Evolutionary conservation across 2,113 vertebrate genomes (phyloP).

Genomic region (Aegotheles bennettii): DNA sequence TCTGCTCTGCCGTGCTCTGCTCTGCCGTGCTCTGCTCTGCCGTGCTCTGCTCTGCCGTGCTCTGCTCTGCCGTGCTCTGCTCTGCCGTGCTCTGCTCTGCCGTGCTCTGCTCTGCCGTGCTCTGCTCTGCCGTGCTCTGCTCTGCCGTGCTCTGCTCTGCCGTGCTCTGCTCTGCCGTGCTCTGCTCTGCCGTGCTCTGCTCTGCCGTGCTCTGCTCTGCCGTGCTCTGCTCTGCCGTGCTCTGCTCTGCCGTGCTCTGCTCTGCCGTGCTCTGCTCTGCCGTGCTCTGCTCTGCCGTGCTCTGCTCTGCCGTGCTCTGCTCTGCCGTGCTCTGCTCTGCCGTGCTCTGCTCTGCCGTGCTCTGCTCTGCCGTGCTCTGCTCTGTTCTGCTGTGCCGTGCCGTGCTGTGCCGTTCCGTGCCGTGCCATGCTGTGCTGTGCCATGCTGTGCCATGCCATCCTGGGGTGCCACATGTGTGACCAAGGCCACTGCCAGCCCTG

Average conservation of each 20-base stretch:
- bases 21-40: neutral
- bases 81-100: fast-evolving
- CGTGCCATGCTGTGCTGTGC: fast-evolving
- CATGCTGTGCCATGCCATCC: neutral
- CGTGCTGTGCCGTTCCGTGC: neutral
- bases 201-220: fast-evolving
- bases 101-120: too few relatives aligned
- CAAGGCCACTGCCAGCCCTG: neutral
- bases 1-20: neutral
- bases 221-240: neutral
- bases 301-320: neutral
- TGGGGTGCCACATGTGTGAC: neutral
- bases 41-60: neutral
- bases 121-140: fast-evolving
- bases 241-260: fast-evolving
- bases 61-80: fast-evolving
- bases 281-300: fast-evolving
- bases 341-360: fast-evolving
- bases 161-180: too few relatives aligned
- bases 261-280: too few relatives aligned
- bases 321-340: fast-evolving
- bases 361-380: neutral
- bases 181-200: neutral
- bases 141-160: fast-evolving
- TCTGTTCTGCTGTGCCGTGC: too few relatives aligned